These are phyloP conservation scores for Cranoglanis bouderius DNA, from an alignment of 2,113 vertebrate species.

Conservation along the genomic window DNA sequence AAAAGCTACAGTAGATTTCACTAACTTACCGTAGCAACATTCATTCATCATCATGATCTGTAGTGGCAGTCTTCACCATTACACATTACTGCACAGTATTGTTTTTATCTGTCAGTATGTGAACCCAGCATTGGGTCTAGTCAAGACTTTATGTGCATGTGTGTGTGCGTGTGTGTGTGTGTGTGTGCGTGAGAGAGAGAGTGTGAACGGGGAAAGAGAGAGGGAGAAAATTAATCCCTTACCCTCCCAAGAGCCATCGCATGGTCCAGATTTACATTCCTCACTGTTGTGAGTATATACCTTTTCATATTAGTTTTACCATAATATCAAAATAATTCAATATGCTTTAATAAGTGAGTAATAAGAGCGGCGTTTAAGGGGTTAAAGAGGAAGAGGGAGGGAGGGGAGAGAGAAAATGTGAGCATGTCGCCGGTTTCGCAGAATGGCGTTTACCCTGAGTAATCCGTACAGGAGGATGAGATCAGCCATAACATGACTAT, in stretches of 20 bases:
- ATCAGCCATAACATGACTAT: not conserved
- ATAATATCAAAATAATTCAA: not conserved
- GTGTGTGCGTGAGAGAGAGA: not conserved
- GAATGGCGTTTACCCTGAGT: not conserved
- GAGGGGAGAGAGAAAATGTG: not conserved
- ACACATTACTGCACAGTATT: not conserved
- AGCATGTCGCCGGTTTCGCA: not conserved
- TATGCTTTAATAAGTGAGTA: not conserved
- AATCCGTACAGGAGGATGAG: constrained; percentile 12
- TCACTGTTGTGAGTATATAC: not conserved
- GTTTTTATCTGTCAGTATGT: not conserved
- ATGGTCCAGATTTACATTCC: not conserved
- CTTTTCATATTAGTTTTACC: constrained; percentile 5
- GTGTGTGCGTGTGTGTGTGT: not conserved
- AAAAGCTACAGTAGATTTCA: not conserved
- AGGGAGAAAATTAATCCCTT: not conserved
- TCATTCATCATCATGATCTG: no score
- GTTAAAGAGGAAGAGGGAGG: not conserved
- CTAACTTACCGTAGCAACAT: not conserved
- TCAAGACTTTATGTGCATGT: not conserved
- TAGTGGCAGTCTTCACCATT: not conserved
- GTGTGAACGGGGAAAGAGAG: not conserved
- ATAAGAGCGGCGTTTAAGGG: not conserved
- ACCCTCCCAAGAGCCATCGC: not conserved
- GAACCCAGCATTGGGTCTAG: not conserved